Percentiles rank a stretch among this genome's conserved stretches.
Conservation (phyloP, 2,113 vertebrate genomes). For the Electrona antarctica region DNA sequence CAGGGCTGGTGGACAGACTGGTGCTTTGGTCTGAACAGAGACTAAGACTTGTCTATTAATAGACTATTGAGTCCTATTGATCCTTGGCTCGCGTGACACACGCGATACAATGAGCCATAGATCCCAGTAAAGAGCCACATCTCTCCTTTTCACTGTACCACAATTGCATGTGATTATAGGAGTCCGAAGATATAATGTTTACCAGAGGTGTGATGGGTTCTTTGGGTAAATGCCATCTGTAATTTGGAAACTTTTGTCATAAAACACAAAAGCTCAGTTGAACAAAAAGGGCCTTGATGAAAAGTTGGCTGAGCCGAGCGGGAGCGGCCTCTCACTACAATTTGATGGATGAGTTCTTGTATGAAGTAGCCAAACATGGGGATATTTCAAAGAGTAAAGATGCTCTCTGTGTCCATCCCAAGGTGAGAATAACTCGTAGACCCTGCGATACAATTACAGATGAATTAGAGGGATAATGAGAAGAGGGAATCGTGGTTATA, state of each 20-base stretch:
- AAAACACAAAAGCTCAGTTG: constrained; percentile 65
- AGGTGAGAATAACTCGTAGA: constrained; percentile 71
- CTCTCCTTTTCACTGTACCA: constrained; percentile 77
- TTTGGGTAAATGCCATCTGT: constrained; percentile 60
- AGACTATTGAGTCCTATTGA: constrained; percentile 84
- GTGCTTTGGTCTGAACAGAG: constrained; percentile 73
- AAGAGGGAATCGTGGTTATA: constrained; percentile 75
- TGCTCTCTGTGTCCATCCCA: constrained; percentile 56
- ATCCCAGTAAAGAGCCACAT: constrained; percentile 74
- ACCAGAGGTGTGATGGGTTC: constrained; percentile 51
- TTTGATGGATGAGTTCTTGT: constrained; percentile 53
- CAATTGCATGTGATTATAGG: constrained; percentile 84
- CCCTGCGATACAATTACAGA: constrained; percentile 73
- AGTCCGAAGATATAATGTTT: constrained; percentile 66
- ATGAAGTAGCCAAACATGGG: constrained; percentile 58
- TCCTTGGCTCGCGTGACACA: constrained; percentile 78
- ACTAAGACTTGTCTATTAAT: constrained; percentile 80
- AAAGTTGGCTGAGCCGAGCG: constrained; percentile 48
- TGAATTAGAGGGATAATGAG: constrained; percentile 78
- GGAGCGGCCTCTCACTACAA: constrained; percentile 43
- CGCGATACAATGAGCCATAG: constrained; percentile 83
- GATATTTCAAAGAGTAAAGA: constrained; percentile 63
- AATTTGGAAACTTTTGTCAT: constrained; percentile 76
- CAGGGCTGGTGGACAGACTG: constrained; percentile 72
- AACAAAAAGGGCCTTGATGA: constrained; percentile 56